Base-by-base conservation (phyloP, 2,888 invertebrate genomes). In the Hanleya hanleyi region DNA sequence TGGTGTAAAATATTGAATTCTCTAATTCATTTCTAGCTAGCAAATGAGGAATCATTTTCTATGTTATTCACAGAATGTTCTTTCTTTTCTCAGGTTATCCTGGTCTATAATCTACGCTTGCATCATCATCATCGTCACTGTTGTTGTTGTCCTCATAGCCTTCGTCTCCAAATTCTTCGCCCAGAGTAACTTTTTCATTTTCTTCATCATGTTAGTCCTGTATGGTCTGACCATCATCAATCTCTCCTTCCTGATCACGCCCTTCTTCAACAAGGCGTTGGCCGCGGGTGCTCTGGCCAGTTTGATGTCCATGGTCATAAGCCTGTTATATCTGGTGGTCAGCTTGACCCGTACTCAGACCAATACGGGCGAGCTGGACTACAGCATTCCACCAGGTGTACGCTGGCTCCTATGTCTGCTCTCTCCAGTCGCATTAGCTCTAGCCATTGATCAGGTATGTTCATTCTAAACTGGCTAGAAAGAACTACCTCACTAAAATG, bases 221-320 rank as follows among this genome's bases (percentile, higher is more conserved):
- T 96, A 96, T 88, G 95, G 95, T 26, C 92, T 95, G 79, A 95
- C 95, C 5, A 94, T 96, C 68, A 95, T 96, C 81, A 94, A 95
- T 89, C 94, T 96, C 80, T 94, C 94, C 61, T 96, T 96, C 86
- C 94, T 95, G 94, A 92, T 96, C 75, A 96, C 96, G 0, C 95
- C 96, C 0, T 96, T 96, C 91, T 96, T 96, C 90, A 95, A 95
- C 85, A 95, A 94, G 87, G 94, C 88, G 3, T 74, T 79, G 72
- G 72, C 73, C 72, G 95, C 95, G 1, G 96, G 96, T 49, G 94
- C 95, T 78, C 90, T 95, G 69, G 95, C 95, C 78, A 95, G 95
- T 83, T 94, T 96, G 84, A 93, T 94, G 0, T 94, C 95, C 33
- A 95, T 95, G 87, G 92, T 95, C 80, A 92, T 95, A 92, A 95